These are phyloP conservation scores for Drosophila recens DNA, from an alignment of 2,888 invertebrate genomes.

Conservation along the genomic window DNA sequence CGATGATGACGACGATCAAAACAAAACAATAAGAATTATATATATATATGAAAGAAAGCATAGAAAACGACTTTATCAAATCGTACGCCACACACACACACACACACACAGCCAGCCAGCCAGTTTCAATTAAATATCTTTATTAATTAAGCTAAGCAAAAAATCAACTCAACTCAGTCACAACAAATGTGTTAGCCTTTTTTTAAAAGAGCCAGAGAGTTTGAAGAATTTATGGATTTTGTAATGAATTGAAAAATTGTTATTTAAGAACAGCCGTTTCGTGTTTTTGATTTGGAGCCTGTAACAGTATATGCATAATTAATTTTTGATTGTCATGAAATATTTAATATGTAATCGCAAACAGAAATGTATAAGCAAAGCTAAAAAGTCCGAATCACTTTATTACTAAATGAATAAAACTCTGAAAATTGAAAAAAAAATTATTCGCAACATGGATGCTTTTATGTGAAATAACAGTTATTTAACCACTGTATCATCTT, in stretches of 20 bases:
- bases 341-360: slow-evolving; percentile 59
- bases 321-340: slow-evolving; percentile 58
- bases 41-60: slow-evolving; percentile 15
- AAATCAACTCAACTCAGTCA: slow-evolving; percentile 55
- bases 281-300: slow-evolving; percentile 62
- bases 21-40: slow-evolving; percentile 27
- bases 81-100: slow-evolving; percentile 27
- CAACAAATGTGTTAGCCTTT: slow-evolving; percentile 62
- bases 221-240: slow-evolving; percentile 49
- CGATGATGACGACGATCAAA: slow-evolving; percentile 37
- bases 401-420: slow-evolving; percentile 51
- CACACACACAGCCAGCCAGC: slow-evolving; percentile 51
- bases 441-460: neutral
- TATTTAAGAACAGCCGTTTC: slow-evolving; percentile 37
- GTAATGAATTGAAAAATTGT: slow-evolving; percentile 56
- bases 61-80: slow-evolving; percentile 22
- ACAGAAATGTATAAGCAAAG: slow-evolving; percentile 26
- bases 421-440: no score
- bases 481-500: neutral
- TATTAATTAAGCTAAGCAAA: slow-evolving; percentile 72
- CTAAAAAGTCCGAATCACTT: slow-evolving; percentile 54
- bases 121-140: slow-evolving; percentile 75
- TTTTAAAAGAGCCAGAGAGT: slow-evolving; percentile 39
- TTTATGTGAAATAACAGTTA: neutral
- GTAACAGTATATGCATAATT: slow-evolving; percentile 51